phyloP scores from a whole-genome alignment of 2,888 invertebrate genomes.

The Agonopterix arenella region DNA sequence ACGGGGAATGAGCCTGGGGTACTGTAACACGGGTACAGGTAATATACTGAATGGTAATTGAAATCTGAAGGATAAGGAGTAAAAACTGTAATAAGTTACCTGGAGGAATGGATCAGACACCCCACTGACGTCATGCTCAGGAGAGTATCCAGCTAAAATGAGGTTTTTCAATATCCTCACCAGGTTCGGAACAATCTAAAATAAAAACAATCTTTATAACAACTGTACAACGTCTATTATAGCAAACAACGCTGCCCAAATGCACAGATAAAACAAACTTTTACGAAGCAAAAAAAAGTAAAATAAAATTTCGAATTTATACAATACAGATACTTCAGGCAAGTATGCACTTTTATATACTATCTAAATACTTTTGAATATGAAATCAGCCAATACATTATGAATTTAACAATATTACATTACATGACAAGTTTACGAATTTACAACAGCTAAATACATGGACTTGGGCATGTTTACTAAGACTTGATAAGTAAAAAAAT shows the following conservation, averaged over 20 bases:
- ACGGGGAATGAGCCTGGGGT: too few relatives aligned
- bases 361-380: conserved; percentile 28
- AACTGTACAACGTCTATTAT: conserved; percentile 8
- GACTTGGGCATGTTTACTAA: conserved; percentile 12
- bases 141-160: conserved; percentile 98
- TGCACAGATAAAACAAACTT: conserved; percentile 36
- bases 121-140: conserved; percentile 99
- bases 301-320: conserved; percentile 19
- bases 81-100: conserved; percentile 67
- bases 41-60: too few relatives aligned
- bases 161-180: conserved; percentile 99
- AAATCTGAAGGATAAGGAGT: too few relatives aligned
- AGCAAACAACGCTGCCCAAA: conserved; percentile 21
- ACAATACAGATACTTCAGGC: conserved; percentile 14
- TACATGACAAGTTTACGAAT: conserved; percentile 10
- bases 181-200: conserved; percentile 98
- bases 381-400: conserved; percentile 15
- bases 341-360: conserved; percentile 29
- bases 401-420: conserved; percentile 1
- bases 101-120: conserved; percentile 99
- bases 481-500: conserved; percentile 8
- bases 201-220: conserved; percentile 36
- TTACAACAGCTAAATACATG: conserved; percentile 22
- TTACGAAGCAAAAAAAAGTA: conserved; percentile 42
- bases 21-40: too few relatives aligned